Percentiles rank a stretch among this genome's conserved stretches.
Conservation (phyloP, 2,113 vertebrate species). For the Bufo gargarizans region DNA sequence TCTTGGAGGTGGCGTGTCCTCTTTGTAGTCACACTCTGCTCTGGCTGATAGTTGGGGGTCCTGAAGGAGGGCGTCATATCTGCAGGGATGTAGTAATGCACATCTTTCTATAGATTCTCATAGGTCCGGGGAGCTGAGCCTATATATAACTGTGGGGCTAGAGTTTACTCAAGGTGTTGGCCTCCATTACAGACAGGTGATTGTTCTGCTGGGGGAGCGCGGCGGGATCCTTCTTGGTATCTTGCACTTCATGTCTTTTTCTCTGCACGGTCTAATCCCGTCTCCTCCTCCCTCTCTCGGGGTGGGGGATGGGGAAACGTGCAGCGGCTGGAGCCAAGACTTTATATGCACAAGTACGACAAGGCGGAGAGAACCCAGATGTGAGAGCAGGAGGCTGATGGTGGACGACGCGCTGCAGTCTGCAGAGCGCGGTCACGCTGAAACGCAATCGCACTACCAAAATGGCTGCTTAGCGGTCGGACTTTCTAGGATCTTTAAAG, state of each 20-base stretch:
- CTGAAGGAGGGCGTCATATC: too few species aligned
- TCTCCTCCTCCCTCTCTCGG: constrained; percentile 39
- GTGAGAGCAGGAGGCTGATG: neutral
- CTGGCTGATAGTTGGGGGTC: too few species aligned
- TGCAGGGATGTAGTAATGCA: neutral
- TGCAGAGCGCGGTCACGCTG: neutral
- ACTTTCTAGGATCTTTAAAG: neutral
- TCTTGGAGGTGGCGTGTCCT: too few species aligned
- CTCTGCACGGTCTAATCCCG: constrained; percentile 28
- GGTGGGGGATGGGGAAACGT: neutral
- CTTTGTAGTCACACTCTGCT: too few species aligned
- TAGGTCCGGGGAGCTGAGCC: neutral
- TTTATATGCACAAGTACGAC: constrained; percentile 32
- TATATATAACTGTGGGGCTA: constrained; percentile 19
- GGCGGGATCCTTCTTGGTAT: constrained; percentile 16
- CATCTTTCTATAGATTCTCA: neutral
- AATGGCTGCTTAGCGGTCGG: neutral
- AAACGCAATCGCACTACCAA: neutral
- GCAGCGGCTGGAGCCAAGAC: constrained; percentile 11
- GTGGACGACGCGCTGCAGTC: too few species aligned
- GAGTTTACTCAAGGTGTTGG: constrained; percentile 18
- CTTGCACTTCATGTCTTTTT: constrained; percentile 45
- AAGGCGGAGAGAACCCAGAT: constrained; percentile 20
- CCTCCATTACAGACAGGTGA: constrained; percentile 35
- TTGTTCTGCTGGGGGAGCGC: constrained; percentile 37